Evolutionary conservation across 1,140 invertebrate species (phyloP).

Genomic region (Catajapyx aquilonaris): DNA sequence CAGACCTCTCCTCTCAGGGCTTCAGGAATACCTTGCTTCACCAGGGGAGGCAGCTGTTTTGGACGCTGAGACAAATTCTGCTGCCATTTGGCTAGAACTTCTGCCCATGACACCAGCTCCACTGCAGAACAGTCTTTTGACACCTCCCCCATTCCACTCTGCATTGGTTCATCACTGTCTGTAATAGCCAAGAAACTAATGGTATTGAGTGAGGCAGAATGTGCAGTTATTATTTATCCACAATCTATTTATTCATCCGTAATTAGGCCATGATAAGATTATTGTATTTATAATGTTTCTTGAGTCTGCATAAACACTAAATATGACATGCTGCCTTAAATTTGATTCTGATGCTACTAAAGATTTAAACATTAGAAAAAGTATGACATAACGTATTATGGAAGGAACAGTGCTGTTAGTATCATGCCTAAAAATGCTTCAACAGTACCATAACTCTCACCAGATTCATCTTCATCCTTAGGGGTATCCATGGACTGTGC

Average conservation of each 20-base stretch:
- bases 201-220: no score
- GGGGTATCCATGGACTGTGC: conserved; percentile 48
- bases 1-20: conserved; percentile 91
- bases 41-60: conserved; percentile 49
- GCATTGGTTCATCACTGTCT: conserved; percentile 85
- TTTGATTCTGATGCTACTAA: no score
- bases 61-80: conserved; percentile 33
- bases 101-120: conserved; percentile 78
- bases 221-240: no score
- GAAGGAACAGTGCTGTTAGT: no score
- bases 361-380: no score
- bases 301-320: background rate
- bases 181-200: conserved; percentile 12
- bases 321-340: no score
- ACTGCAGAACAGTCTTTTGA: conserved; percentile 88
- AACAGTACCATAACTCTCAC: conserved; percentile 25
- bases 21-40: conserved; percentile 80
- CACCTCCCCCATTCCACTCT: conserved; percentile 89
- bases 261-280: conserved; percentile 2
- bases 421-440: no score
- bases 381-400: no score
- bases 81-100: conserved; percentile 61
- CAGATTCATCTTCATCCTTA: conserved; percentile 54
- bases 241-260: no score
- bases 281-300: no score